These are phyloP conservation scores for Austrofundulus limnaeus DNA, from an alignment of 2,113 vertebrate genomes.

Conservation along the genomic window DNA sequence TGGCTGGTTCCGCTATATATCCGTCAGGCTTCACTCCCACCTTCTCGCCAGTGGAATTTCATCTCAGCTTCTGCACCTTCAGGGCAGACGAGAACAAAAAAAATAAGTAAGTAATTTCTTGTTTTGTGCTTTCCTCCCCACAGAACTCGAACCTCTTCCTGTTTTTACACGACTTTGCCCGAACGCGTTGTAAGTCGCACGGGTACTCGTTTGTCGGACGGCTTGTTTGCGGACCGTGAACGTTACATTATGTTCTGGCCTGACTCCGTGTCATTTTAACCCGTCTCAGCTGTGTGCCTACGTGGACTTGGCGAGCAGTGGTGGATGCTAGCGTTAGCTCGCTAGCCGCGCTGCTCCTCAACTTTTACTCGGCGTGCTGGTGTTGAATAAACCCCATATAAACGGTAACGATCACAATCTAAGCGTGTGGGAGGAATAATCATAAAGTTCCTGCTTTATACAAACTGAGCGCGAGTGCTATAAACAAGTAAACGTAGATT, in stretches of 20 bases:
- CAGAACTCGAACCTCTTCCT: neutral
- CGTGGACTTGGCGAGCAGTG: conserved; percentile 79
- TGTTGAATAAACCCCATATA: neutral
- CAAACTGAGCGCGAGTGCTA: neutral
- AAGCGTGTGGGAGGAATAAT: no score
- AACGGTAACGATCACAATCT: neutral
- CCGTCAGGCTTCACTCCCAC: conserved; percentile 73
- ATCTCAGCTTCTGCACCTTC: conserved; percentile 86
- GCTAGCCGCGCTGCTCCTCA: conserved; percentile 48
- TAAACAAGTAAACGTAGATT: conserved; percentile 14
- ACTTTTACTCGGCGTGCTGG: conserved; percentile 20
- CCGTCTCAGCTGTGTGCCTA: conserved; percentile 78
- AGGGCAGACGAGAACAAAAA: conserved; percentile 83
- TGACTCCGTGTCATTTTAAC: conserved; percentile 75
- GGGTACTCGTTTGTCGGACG: neutral
- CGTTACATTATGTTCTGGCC: conserved; percentile 57
- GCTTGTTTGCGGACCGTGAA: neutral
- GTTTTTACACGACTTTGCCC: neutral
- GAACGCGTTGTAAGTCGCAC: accelerated
- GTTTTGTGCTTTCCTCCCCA: no score
- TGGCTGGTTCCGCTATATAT: conserved; percentile 82
- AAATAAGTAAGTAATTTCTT: conserved; percentile 79
- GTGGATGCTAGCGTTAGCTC: conserved; percentile 61
- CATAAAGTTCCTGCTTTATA: neutral
- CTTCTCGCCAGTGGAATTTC: conserved; percentile 88